Conservation (phyloP, 2,113 vertebrate species). For the Clinocottus analis region DNA sequence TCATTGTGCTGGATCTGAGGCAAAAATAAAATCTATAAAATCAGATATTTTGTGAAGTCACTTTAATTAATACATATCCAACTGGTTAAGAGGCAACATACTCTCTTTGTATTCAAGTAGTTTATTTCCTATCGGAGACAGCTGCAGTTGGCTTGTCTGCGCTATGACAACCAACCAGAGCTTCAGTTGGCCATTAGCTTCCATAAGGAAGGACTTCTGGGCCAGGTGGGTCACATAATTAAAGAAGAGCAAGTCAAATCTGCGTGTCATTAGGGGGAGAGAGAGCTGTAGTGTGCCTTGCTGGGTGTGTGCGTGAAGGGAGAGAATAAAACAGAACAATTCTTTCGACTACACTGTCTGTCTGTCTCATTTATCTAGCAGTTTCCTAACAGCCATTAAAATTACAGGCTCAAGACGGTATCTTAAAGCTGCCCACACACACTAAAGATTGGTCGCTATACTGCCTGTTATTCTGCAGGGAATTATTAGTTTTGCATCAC, state of each 20-base stretch:
- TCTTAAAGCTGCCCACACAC: constrained; percentile 76
- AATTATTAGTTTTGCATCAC: constrained; percentile 66
- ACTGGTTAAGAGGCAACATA: constrained; percentile 29
- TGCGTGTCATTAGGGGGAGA: constrained; percentile 47
- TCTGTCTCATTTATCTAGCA: constrained; percentile 60
- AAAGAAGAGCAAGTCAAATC: constrained; percentile 70
- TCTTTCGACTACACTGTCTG: constrained; percentile 49
- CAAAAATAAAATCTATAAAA: constrained; percentile 43
- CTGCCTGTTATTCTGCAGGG: constrained; percentile 53
- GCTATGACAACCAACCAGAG: constrained; percentile 63
- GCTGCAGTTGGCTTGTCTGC: constrained; percentile 51
- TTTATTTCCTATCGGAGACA: constrained; percentile 62
- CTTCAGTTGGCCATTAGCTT: constrained; percentile 79
- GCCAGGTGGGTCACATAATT: constrained; percentile 74
- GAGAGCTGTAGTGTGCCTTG: constrained; percentile 27
- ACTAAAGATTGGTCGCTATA: constrained; percentile 50
- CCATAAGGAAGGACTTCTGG: constrained; percentile 63
- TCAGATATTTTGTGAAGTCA: constrained; percentile 8
- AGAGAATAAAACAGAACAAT: constrained; percentile 48
- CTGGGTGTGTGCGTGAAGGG: constrained; percentile 29
- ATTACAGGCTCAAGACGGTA: constrained; percentile 55
- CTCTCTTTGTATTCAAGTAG: constrained; percentile 30
- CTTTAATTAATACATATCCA: constrained; percentile 61
- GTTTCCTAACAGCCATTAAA: constrained; percentile 63
- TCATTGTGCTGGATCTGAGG: constrained; percentile 9